These are phyloP conservation scores for Cataglyphis altisquamis DNA, from an alignment of 2,888 invertebrate genomes.

Conservation along the genomic window DNA sequence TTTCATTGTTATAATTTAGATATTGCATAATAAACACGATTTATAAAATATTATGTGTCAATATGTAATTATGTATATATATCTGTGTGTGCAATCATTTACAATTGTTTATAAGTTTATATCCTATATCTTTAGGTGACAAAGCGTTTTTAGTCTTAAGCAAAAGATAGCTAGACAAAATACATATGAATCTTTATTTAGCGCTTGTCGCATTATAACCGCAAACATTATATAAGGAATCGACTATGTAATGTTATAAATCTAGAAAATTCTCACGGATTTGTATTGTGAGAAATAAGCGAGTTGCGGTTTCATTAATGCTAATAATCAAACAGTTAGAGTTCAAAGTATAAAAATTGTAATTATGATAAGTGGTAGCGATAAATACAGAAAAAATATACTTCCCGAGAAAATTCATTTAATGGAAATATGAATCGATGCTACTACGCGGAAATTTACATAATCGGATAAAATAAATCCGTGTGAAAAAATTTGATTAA, in stretches of 20 bases:
- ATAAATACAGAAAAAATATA: background rate
- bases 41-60: background rate
- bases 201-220: constrained; percentile 18
- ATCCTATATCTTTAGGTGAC: background rate
- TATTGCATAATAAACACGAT: background rate
- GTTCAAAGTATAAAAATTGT: constrained; percentile 26
- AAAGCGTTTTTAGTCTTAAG: background rate
- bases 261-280: background rate
- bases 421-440: background rate
- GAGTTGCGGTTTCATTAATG: constrained; percentile 29
- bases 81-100: background rate
- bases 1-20: background rate
- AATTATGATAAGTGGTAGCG: constrained; percentile 34
- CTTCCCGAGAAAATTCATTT: background rate
- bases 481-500: background rate
- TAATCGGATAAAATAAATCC: constrained; percentile 13
- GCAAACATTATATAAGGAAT: constrained; percentile 17
- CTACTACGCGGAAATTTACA: constrained; percentile 15
- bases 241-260: background rate
- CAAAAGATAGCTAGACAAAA: background rate
- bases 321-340: constrained; percentile 8
- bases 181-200: constrained; percentile 16
- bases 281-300: background rate
- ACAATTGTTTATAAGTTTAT: background rate
- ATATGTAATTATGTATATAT: background rate